phyloP scores from a whole-genome alignment of 2,113 vertebrate species.

The Rhinoderma darwinii region DNA sequence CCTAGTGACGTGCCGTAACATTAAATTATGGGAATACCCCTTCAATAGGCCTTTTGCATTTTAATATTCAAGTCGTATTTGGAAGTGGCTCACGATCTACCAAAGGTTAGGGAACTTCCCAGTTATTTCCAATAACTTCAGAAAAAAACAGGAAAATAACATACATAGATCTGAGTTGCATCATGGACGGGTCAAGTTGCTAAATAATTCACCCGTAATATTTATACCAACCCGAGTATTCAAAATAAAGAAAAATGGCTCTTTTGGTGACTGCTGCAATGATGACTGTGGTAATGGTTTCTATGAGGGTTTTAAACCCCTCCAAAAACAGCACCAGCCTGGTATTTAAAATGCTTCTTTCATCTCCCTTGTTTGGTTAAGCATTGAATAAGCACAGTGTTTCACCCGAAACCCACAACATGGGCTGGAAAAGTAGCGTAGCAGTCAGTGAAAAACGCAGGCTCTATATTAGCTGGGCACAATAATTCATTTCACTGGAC shows the following conservation, averaged over 20 bases:
- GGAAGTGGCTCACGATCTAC: background rate
- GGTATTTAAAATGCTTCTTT: conserved; percentile 47
- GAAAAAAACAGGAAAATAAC: background rate
- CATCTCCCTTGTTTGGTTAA: conserved; percentile 57
- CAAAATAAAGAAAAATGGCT: background rate
- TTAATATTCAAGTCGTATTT: background rate
- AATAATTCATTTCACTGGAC: conserved; percentile 52
- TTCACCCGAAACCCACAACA: conserved; percentile 35
- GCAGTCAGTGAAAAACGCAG: background rate
- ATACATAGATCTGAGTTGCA: background rate
- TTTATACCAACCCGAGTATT: background rate
- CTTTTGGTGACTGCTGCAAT: background rate
- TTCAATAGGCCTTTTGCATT: too few relatives aligned
- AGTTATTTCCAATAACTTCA: background rate
- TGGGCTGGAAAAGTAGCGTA: conserved; percentile 29
- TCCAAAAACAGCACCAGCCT: conserved; percentile 30
- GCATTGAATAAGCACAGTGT: conserved; percentile 51
- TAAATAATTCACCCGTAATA: conserved; percentile 32
- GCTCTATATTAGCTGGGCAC: conserved; percentile 42
- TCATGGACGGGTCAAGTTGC: background rate
- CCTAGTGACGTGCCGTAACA: too few relatives aligned
- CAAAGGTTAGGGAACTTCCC: background rate
- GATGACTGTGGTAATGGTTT: conserved; percentile 24
- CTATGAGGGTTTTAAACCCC: background rate
- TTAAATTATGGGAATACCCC: too few relatives aligned